Conservation (phyloP, 2,888 invertebrate genomes). For the Campopleginae sp. region DNA sequence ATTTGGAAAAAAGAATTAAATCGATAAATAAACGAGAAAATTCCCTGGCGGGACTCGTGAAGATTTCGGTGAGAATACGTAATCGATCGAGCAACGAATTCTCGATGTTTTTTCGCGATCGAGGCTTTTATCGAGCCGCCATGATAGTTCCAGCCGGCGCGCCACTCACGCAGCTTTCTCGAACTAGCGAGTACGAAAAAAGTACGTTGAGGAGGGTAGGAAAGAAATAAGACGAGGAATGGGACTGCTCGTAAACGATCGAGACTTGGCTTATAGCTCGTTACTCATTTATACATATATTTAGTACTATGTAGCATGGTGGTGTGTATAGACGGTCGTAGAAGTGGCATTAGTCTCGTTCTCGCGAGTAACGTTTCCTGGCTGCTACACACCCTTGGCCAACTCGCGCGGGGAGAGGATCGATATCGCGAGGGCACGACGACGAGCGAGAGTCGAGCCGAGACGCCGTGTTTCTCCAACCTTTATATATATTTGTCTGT, state of each 20-base stretch:
- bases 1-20: too few species aligned
- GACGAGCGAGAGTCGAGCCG: slow-evolving; percentile 44
- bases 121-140: background rate
- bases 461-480: slow-evolving; percentile 34
- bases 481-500: background rate
- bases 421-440: slow-evolving; percentile 67
- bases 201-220: background rate
- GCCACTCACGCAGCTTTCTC: background rate
- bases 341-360: slow-evolving; percentile 7
- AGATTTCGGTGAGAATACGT: too few species aligned
- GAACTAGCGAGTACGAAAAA: background rate
- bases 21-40: background rate
- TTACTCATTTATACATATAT: background rate
- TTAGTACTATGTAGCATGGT: slow-evolving; percentile 7
- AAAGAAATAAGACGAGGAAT: background rate
- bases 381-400: slow-evolving; percentile 24
- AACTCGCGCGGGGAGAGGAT: slow-evolving; percentile 50
- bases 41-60: too few species aligned
- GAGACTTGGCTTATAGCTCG: background rate
- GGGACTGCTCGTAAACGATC: background rate
- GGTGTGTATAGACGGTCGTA: background rate
- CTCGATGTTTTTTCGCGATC: background rate
- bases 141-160: background rate
- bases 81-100: background rate
- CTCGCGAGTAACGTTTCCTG: slow-evolving; percentile 18